Base-by-base conservation (phyloP, 2,888 invertebrate genomes). In the Fragum whitleyi region DNA sequence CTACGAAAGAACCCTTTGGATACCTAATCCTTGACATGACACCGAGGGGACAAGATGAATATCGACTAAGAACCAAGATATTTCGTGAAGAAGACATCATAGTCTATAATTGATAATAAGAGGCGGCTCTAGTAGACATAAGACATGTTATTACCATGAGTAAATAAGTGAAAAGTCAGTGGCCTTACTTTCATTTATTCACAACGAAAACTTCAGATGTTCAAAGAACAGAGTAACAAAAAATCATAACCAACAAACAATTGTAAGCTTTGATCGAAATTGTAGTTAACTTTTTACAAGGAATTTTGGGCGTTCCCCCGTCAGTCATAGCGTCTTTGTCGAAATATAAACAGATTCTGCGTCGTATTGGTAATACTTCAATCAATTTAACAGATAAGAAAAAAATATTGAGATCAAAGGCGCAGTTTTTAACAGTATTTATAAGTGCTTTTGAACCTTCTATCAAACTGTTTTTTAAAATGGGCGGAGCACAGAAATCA, bases 31-130 rank as follows among this genome's bases (percentile, higher is more conserved):
- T 80, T 9, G 74, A 80, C 62, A 51, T 77, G 68, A 32, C 75
- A 16, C 79, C 83, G 23, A 39, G 59, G 39, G 42, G 59, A 28
- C 23, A 28, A 19, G 74, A 83, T 51, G 42, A 62, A 32, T 59
- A 72, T n/a, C 70, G 82, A 9, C 55, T 82, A 23, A 79, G 79
- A 79, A 83, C 79, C 0, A 39, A 47, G 1, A 53, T 83, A 6
- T 79, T 83, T 47, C 68, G 32, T 7, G 59, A 53, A 32, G 71
- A 71, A 39, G 71, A 71, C 32, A 21, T 59, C 21, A 26, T 71
- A 21, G 42, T 71, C 11, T 71, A 59, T 29, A 71, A 59, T 59
- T 55, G 71, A 39, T 71, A 39, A 71, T 71, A 71, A 71, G 71
- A 57, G 71, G 2, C 39, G 23, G 6, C 51, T 29, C n/a, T 21